Conservation (phyloP, 2,797 vertebrate genomes). For the Paguma larvata region DNA sequence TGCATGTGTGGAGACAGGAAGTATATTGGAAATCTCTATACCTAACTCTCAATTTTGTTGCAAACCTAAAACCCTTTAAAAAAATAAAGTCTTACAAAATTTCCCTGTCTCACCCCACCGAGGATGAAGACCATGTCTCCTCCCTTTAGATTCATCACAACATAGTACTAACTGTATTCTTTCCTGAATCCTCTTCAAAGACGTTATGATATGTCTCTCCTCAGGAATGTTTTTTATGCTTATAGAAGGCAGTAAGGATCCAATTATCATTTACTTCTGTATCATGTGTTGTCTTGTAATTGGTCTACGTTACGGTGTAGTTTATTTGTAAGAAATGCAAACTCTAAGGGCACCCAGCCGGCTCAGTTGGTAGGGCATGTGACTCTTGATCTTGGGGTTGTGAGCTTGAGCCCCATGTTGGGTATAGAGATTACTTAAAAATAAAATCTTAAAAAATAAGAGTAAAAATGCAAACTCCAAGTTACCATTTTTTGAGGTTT, state of each 20-base stretch:
- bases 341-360: background rate
- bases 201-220: background rate
- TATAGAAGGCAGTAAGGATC: background rate
- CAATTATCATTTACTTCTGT: background rate
- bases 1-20: background rate
- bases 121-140: background rate
- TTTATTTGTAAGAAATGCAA: slow-evolving; percentile 41
- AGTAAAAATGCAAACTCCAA: background rate
- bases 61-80: background rate
- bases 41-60: background rate
- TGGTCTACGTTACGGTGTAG: background rate
- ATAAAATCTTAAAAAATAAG: background rate
- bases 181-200: slow-evolving; percentile 36
- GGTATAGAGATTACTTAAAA: background rate
- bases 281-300: background rate
- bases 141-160: background rate
- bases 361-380: background rate
- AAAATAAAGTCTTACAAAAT: background rate
- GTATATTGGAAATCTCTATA: background rate
- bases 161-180: background rate
- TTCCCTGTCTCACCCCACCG: background rate
- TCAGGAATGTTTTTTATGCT: background rate
- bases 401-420: background rate
- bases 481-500: background rate
- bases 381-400: background rate